A percentile compares a stretch with the other conserved stretches of the same genome.
These are phyloP conservation scores for Eurytoma adleriae DNA, from an alignment of 2,888 invertebrate genomes.

Conservation along the genomic window DNA sequence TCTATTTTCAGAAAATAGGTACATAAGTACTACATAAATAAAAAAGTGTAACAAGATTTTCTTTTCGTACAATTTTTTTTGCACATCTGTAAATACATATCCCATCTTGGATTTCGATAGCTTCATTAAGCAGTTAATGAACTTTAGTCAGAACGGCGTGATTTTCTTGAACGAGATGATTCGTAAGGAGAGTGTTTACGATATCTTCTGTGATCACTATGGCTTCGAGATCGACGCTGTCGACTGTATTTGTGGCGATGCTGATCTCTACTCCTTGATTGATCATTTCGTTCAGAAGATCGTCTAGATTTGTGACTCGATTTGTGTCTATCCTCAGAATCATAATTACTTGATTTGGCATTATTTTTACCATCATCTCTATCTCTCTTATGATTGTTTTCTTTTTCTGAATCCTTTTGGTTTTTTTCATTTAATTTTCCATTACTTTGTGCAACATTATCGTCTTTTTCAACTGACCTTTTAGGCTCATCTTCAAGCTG, in stretches of 20 bases:
- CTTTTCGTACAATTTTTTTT: conserved; percentile 25
- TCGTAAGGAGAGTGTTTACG: conserved; percentile 48
- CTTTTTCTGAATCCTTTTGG: conserved; percentile 54
- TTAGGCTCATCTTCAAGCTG: neutral
- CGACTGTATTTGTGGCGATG: conserved; percentile 44
- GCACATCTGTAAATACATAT: conserved; percentile 18
- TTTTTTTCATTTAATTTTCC: conserved; percentile 44
- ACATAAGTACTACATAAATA: conserved; percentile 30
- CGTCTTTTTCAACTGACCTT: conserved; percentile 9
- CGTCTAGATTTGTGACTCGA: conserved; percentile 23
- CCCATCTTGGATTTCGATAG: neutral
- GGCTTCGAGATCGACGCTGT: conserved; percentile 44
- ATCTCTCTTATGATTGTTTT: conserved; percentile 48
- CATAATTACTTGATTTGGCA: conserved; percentile 33
- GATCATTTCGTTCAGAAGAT: conserved; percentile 25
- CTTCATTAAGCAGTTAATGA: conserved; percentile 4
- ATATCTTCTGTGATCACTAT: conserved; percentile 40
- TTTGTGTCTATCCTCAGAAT: conserved; percentile 35
- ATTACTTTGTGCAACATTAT: conserved; percentile 30
- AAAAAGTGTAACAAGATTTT: conserved; percentile 38
- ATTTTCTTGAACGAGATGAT: conserved; percentile 51
- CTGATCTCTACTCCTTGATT: conserved; percentile 39
- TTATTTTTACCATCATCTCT: conserved; percentile 18
- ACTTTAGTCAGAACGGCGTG: conserved; percentile 48
- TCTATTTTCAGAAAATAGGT: conserved; percentile 39